Evolutionary conservation across 2,888 invertebrate genomes (phyloP).

Genomic region (Ormyrus pomaceus): DNA sequence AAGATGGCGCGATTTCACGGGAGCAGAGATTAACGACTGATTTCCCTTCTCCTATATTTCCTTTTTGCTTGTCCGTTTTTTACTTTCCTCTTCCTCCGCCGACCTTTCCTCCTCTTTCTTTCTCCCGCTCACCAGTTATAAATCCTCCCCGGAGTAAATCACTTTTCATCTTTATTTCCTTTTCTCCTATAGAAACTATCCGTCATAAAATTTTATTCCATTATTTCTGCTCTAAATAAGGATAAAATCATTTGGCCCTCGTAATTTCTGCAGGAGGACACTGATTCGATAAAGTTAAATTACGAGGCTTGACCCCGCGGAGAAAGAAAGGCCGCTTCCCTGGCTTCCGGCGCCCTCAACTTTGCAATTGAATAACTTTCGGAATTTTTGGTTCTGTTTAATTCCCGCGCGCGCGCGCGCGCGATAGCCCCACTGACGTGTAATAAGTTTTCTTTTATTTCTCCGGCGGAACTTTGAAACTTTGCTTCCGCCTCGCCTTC

Average conservation of each 20-base stretch:
- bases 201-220: not conserved
- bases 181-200: not conserved
- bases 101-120: constrained; percentile 36
- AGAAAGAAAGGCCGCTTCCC: constrained; percentile 43
- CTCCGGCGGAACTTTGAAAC: constrained; percentile 29
- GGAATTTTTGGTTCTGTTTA: constrained; percentile 64
- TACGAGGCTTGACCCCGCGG: constrained; percentile 55
- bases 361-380: constrained; percentile 65
- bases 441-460: constrained; percentile 48
- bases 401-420: constrained; percentile 54
- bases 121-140: constrained; percentile 58
- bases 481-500: constrained; percentile 13
- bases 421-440: constrained; percentile 56
- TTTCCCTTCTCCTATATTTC: constrained; percentile 40
- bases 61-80: constrained; percentile 33
- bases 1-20: constrained; percentile 59
- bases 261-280: constrained; percentile 47
- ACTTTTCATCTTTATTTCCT: constrained; percentile 4
- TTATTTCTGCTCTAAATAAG: no score
- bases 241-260: not conserved
- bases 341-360: constrained; percentile 51
- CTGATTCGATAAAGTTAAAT: constrained; percentile 63
- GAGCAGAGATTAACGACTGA: constrained; percentile 62
- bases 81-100: constrained; percentile 54
- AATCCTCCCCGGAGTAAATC: constrained; percentile 66